Evolutionary conservation across 2,797 vertebrate genomes (phyloP).

Genomic region (Periparus ater): DNA sequence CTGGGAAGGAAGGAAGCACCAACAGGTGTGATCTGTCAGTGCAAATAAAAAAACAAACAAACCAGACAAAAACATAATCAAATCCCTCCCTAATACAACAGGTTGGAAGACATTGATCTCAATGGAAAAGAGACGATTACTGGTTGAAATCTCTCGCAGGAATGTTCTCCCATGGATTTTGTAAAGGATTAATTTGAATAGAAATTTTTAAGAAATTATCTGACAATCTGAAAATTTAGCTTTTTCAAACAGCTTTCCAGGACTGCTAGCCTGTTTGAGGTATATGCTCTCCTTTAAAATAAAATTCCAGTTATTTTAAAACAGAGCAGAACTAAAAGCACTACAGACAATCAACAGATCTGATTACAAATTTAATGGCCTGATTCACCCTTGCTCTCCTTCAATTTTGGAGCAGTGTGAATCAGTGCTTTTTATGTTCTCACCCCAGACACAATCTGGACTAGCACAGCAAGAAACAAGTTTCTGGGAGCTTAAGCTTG

Average conservation of each 20-base stretch:
- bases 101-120: neutral
- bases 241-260: neutral
- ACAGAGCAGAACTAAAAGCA: neutral
- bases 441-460: conserved; percentile 20
- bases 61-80: neutral
- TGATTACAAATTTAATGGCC: conserved; percentile 16
- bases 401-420: conserved; percentile 43
- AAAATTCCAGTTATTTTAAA: conserved; percentile 3
- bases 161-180: neutral
- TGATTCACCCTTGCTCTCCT: conserved; percentile 24
- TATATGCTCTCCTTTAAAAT: neutral
- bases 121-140: neutral
- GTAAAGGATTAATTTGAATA: neutral
- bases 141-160: neutral
- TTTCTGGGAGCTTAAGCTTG: conserved; percentile 23
- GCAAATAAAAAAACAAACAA: neutral
- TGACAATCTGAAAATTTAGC: neutral
- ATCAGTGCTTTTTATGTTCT: conserved; percentile 25
- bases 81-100: neutral
- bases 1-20: neutral
- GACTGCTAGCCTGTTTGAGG: neutral
- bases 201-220: neutral
- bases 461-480: conserved; percentile 2
- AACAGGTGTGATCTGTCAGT: neutral
- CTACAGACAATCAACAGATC: neutral